phyloP scores from a whole-genome alignment of 2,888 invertebrate genomes.

The Mayetiola destructor region DNA sequence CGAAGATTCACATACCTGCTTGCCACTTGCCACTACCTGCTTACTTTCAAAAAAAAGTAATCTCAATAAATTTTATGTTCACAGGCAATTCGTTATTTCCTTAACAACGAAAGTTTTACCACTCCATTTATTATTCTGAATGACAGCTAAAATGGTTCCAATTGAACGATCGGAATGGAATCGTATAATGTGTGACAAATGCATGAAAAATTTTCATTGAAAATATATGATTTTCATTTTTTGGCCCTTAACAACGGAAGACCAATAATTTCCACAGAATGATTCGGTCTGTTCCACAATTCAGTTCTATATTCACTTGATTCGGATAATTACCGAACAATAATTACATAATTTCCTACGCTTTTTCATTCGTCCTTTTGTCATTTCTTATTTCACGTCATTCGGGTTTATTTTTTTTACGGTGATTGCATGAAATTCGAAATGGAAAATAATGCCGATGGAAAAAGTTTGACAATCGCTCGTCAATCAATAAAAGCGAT shows the following conservation, averaged over 20 bases:
- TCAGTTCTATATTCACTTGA: background rate
- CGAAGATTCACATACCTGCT: too few relatives aligned
- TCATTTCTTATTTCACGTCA: background rate
- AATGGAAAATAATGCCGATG: background rate
- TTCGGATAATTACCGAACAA: conserved; percentile 6
- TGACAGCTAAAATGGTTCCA: background rate
- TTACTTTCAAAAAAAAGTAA: too few relatives aligned
- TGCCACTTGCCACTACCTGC: too few relatives aligned
- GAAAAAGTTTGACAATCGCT: background rate
- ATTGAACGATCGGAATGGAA: background rate
- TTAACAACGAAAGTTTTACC: background rate
- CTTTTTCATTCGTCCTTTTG: background rate
- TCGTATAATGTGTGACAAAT: conserved; percentile 6
- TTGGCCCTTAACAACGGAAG: too few relatives aligned
- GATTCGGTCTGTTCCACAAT: background rate
- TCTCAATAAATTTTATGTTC: conserved; percentile 7
- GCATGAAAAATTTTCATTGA: background rate
- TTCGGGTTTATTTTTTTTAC: background rate
- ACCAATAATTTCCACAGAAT: too few relatives aligned
- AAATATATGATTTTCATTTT: background rate
- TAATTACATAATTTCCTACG: conserved; percentile 1
- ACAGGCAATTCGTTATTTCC: conserved; percentile 9
- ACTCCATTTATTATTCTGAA: background rate
- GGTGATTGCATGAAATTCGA: too few relatives aligned
- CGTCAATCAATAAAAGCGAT: conserved; percentile 1